Base-by-base conservation (phyloP, 2,113 vertebrate genomes). In the Brevimyrus niger region DNA sequence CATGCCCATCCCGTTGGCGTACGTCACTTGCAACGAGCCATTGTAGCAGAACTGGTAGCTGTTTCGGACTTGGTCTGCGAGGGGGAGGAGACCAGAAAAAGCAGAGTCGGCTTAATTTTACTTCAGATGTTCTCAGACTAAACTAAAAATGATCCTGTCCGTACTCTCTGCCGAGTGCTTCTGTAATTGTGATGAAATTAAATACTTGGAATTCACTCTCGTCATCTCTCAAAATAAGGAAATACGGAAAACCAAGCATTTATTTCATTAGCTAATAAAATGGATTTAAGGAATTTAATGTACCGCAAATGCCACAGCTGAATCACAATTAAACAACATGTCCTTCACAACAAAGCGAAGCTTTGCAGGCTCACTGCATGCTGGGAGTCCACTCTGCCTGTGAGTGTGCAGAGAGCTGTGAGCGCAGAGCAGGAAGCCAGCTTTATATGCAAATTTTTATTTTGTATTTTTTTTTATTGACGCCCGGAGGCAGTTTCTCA, bases 1-100 rank as follows among this genome's bases (percentile, higher is more conserved):
- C 92, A 98, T 96, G 1, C 95, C 96, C 97, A 98, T 97, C 50
- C 97, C 97, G 42, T 97, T 97, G 92, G 97, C 97, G 50, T 98
- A 98, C 95, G 96, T 96, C 91, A 97, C 97, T 90, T 96, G 94
- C 94, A 98, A 94, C 80, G 97, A 97, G 87, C 97, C 97, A 3
- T 98, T 97, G 90, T 97, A 96, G 92, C 96, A 97, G 92, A 98
- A 95, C 94, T 97, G 97, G 94, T 97, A 98, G 94, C 95, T 97
- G 95, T 97, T 97, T 90, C 97, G 95, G 91, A 98, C 97, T 97
- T 98, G 97, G 95, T 98, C 97, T 98, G 95, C 38, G 27, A 88
- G 50, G 90, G 87, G 84, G 17, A 19, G 53, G n/a, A 4, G 17
- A 73, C 17, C 3, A 19, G 19, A 42, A 21, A 48, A 8, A 17